phyloP scores from a whole-genome alignment of 2,797 vertebrate species.

The Cottoperca gobio region DNA sequence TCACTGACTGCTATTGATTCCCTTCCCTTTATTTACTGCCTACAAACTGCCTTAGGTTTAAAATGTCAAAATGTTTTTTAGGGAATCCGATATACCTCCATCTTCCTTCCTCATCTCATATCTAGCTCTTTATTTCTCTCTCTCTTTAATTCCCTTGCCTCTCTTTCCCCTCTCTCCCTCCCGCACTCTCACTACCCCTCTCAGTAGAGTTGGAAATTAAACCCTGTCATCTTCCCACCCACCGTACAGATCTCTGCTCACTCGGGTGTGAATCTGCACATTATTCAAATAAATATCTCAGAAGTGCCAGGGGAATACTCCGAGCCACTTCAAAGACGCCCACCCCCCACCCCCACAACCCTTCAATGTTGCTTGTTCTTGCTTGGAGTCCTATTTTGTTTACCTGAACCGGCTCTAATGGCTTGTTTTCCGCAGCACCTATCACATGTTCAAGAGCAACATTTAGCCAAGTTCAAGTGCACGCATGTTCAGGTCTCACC shows the following conservation, averaged over 20 bases:
- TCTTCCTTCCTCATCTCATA: conserved; percentile 66
- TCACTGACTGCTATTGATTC: conserved; percentile 88
- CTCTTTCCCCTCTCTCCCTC: conserved; percentile 53
- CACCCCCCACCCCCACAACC: conserved; percentile 49
- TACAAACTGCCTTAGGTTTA: conserved; percentile 83
- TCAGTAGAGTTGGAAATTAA: conserved; percentile 79
- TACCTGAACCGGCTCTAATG: conserved; percentile 84
- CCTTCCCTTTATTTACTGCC: conserved; percentile 86
- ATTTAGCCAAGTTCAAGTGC: conserved; percentile 79
- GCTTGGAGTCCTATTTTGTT: conserved; percentile 83
- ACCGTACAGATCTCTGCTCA: conserved; percentile 77
- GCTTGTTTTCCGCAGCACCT: conserved; percentile 76
- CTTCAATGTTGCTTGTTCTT: conserved; percentile 78
- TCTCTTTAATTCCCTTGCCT: conserved; percentile 69
- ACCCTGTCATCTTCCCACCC: conserved; percentile 81
- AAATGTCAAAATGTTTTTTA: conserved; percentile 88
- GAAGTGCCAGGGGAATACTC: conserved; percentile 79
- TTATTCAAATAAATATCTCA: conserved; percentile 85
- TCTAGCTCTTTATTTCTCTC: conserved; percentile 55
- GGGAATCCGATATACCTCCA: conserved; percentile 76
- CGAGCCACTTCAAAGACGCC: conserved; percentile 82
- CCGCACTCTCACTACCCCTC: conserved; percentile 46
- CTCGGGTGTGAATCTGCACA: conserved; percentile 80
- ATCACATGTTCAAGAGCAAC: conserved; percentile 66
- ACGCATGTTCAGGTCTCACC: conserved; percentile 45